Evolutionary conservation across 2,797 vertebrate species (phyloP).

Genomic region (Eulemur albifrons): DNA sequence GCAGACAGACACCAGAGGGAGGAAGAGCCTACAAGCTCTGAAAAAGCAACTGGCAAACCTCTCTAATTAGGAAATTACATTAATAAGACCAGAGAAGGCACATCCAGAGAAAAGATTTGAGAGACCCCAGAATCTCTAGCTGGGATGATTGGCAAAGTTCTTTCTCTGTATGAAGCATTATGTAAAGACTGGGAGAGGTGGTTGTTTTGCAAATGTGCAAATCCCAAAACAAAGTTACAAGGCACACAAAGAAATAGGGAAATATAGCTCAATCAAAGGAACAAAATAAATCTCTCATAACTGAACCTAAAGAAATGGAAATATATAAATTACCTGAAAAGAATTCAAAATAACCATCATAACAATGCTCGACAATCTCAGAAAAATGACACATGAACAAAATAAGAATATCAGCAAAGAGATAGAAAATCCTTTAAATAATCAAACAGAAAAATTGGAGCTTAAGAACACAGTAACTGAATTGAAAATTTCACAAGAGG

Average conservation of each 20-base stretch:
- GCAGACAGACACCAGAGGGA: conserved; percentile 32
- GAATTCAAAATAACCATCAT: neutral
- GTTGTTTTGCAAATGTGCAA: neutral
- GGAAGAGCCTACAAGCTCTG: neutral
- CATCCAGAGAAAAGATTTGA: neutral
- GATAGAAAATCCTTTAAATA: neutral
- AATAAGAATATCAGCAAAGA: neutral
- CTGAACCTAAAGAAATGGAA: neutral
- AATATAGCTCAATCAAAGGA: neutral
- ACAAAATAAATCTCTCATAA: neutral
- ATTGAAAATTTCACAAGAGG: neutral
- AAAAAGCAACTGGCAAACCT: neutral
- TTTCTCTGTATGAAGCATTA: neutral
- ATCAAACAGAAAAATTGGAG: neutral
- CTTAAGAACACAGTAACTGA: neutral
- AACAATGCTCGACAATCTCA: neutral
- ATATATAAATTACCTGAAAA: neutral
- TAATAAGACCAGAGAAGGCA: neutral
- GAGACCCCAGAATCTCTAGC: neutral
- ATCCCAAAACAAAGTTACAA: neutral
- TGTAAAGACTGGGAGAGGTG: neutral
- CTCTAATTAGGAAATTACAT: neutral
- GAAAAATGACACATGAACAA: neutral
- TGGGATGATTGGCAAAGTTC: neutral
- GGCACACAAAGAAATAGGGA: neutral